phyloP scores from a whole-genome alignment of 2,888 invertebrate genomes.

The Cepaea hortensis region DNA sequence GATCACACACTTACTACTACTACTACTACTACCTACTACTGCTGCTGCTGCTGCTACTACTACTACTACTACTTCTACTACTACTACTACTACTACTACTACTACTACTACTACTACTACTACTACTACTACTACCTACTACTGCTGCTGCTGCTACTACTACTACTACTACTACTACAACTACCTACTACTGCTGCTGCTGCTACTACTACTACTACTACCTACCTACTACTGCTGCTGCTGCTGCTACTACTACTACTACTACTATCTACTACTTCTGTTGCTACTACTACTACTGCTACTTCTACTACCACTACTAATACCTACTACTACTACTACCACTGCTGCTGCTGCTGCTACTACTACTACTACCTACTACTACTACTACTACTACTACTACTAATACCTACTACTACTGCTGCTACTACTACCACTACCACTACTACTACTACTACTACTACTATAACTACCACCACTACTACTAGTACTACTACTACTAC shows the following conservation, averaged over 20 bases:
- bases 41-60: neutral
- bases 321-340: neutral
- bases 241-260: neutral
- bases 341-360: neutral
- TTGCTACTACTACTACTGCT: neutral
- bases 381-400: no score
- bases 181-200: no score
- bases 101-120: neutral
- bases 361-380: neutral
- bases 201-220: neutral
- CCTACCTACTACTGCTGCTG: neutral
- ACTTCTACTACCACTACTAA: neutral
- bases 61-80: neutral
- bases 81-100: neutral
- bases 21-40: no score
- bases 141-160: neutral
- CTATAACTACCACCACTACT: no score
- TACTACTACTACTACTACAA: neutral
- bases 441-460: no score
- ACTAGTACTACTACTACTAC: no score
- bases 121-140: neutral
- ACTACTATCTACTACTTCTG: neutral
- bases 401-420: no score
- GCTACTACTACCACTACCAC: no score
- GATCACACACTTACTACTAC: no score